Conservation (phyloP, 2,113 vertebrate genomes). For the Otus sunia region DNA sequence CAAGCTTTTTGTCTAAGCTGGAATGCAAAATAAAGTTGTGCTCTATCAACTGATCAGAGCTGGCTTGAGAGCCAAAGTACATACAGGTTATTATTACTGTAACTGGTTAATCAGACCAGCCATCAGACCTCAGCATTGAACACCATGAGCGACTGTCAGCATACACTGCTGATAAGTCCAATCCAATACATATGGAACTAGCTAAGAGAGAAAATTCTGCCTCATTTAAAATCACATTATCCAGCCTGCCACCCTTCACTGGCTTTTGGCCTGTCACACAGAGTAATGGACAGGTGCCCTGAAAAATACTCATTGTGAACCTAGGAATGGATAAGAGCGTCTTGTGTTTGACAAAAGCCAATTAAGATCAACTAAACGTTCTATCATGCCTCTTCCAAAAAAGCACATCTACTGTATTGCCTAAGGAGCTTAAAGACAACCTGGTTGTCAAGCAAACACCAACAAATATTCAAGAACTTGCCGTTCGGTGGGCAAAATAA, state of each 20-base stretch:
- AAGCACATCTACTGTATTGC: fast-evolving
- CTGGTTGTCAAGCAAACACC: neutral
- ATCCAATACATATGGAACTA: conserved; percentile 32
- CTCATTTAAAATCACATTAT: conserved; percentile 59
- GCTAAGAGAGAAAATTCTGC: conserved; percentile 24
- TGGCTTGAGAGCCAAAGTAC: neutral
- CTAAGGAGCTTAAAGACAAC: neutral
- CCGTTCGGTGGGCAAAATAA: neutral
- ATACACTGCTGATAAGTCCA: neutral
- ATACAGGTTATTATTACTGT: neutral
- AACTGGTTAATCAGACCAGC: conserved; percentile 15
- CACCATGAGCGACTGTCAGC: neutral
- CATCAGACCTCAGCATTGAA: neutral
- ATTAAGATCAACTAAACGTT: conserved; percentile 6
- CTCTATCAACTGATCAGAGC: neutral
- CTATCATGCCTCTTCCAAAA: neutral
- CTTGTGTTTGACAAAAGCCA: conserved; percentile 17
- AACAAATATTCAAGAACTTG: neutral
- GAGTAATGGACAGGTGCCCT: neutral
- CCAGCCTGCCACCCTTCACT: conserved; percentile 32
- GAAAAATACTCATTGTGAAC: neutral
- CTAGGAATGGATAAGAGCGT: neutral
- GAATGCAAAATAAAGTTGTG: conserved; percentile 24
- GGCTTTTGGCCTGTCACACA: conserved; percentile 34
- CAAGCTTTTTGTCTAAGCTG: conserved; percentile 15